Conservation (phyloP, 2,888 invertebrate genomes). For the Caenorhabditis uteleia region DNA sequence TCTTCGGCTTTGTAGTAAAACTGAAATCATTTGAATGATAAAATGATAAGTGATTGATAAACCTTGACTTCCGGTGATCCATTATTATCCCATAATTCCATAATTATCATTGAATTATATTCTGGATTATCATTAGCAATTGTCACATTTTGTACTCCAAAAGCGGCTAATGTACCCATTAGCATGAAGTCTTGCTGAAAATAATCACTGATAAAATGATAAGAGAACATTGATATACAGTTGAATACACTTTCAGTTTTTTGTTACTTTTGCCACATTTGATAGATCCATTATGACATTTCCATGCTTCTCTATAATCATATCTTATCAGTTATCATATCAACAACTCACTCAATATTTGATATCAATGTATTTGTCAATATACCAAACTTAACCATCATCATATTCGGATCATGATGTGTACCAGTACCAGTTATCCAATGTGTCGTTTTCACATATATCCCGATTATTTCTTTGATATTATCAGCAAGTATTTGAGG, state of each 20-base stretch:
- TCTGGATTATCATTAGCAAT: slow-evolving; percentile 14
- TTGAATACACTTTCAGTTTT: slow-evolving; percentile 22
- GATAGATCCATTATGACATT: not conserved
- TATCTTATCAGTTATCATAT: not conserved
- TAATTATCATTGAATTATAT: slow-evolving; percentile 37
- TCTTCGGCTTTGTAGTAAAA: slow-evolving; percentile 21
- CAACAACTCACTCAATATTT: slow-evolving; percentile 5
- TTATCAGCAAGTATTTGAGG: slow-evolving; percentile 11
- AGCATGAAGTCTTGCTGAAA: slow-evolving; percentile 39
- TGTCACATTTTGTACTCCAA: slow-evolving; percentile 16
- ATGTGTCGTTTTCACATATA: slow-evolving; percentile 14
- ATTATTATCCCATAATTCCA: slow-evolving; percentile 12
- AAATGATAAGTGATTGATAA: not conserved
- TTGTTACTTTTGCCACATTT: not conserved
- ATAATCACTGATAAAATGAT: too few species aligned
- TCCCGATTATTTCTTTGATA: slow-evolving; percentile 4
- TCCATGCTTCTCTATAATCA: not conserved
- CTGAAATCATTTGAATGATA: not conserved
- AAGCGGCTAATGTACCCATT: slow-evolving; percentile 22
- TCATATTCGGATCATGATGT: slow-evolving; percentile 18
- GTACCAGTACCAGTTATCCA: slow-evolving; percentile 23
- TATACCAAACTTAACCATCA: slow-evolving; percentile 25
- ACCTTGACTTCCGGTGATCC: slow-evolving; percentile 10
- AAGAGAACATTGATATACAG: slow-evolving; percentile 9
- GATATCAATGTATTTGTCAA: slow-evolving; percentile 3